Conservation (phyloP, 1,140 invertebrate species). For the Listronotus oregonensis region DNA sequence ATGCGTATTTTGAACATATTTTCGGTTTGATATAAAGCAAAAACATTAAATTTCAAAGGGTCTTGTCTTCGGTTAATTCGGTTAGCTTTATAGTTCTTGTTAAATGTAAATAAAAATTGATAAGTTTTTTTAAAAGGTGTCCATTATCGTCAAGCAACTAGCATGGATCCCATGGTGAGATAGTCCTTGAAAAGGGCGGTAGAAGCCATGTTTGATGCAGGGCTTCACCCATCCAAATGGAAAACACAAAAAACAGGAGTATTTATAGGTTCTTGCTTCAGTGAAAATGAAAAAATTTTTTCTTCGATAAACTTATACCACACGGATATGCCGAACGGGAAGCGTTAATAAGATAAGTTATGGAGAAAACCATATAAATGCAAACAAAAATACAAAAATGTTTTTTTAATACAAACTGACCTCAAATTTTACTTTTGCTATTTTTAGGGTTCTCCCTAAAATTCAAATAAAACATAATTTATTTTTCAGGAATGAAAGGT, state of each 20-base stretch:
- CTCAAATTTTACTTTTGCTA: too few species aligned
- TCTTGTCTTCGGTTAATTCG: too few species aligned
- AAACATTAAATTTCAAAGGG: too few species aligned
- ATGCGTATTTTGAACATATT: too few species aligned
- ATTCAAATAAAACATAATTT: too few species aligned
- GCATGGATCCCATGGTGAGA: slow-evolving; percentile 88
- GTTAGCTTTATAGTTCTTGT: too few species aligned
- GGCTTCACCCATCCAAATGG: slow-evolving; percentile 65
- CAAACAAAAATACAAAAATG: too few species aligned
- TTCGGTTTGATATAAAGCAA: too few species aligned
- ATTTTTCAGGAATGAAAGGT: slow-evolving; percentile 76
- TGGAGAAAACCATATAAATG: too few species aligned
- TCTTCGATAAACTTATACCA: slow-evolving; percentile 68
- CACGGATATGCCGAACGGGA: slow-evolving; percentile 71
- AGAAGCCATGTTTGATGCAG: slow-evolving; percentile 90
- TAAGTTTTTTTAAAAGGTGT: slow-evolving; percentile 63
- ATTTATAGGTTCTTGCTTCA: slow-evolving; percentile 79
- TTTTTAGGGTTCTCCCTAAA: too few species aligned
- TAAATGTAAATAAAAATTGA: too few species aligned
- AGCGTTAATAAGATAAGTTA: slow-evolving; percentile 53
- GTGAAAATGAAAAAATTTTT: slow-evolving; percentile 75
- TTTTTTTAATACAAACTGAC: too few species aligned
- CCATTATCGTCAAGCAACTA: slow-evolving; percentile 80
- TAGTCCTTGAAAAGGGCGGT: slow-evolving; percentile 82
- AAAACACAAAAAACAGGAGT: slow-evolving; percentile 78